Percentiles rank a stretch among this genome's conserved stretches.
phyloP scores from a whole-genome alignment of 2,113 vertebrate species.

The mouse (Mus musculus) region DNA sequence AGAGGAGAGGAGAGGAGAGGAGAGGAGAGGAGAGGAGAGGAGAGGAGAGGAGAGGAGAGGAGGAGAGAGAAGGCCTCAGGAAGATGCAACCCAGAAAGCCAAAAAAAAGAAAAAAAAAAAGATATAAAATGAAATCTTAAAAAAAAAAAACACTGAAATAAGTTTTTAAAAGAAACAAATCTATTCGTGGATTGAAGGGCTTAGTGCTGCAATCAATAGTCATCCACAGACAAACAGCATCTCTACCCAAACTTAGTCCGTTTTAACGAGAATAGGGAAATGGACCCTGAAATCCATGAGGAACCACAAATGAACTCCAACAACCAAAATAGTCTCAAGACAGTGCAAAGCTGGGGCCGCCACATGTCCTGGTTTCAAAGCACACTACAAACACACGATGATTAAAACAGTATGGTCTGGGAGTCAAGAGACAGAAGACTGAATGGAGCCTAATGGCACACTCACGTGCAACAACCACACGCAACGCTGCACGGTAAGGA shows the following conservation, averaged over 20 bases:
- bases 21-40: fast-evolving
- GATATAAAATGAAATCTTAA: neutral
- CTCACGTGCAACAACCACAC: neutral
- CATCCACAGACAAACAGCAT: neutral
- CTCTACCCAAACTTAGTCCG: neutral
- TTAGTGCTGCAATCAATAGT: neutral
- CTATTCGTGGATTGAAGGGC: neutral
- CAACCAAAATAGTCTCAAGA: neutral
- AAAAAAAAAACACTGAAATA: neutral
- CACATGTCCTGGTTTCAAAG: neutral
- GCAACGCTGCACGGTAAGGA: neutral
- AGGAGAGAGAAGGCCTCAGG: neutral
- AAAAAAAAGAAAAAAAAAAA: too few relatives aligned
- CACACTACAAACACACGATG: neutral
- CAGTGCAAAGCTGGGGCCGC: neutral
- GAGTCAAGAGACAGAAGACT: neutral
- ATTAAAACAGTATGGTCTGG: neutral
- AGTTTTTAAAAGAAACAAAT: neutral
- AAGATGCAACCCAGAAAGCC: neutral
- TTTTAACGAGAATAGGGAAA: neutral
- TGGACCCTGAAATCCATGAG: neutral
- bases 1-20: too few relatives aligned
- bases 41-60: fast-evolving
- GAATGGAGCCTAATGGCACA: neutral
- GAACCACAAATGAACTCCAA: neutral